Base-by-base conservation (phyloP, 2,888 invertebrate species). In the Leptothorax acervorum region DNA sequence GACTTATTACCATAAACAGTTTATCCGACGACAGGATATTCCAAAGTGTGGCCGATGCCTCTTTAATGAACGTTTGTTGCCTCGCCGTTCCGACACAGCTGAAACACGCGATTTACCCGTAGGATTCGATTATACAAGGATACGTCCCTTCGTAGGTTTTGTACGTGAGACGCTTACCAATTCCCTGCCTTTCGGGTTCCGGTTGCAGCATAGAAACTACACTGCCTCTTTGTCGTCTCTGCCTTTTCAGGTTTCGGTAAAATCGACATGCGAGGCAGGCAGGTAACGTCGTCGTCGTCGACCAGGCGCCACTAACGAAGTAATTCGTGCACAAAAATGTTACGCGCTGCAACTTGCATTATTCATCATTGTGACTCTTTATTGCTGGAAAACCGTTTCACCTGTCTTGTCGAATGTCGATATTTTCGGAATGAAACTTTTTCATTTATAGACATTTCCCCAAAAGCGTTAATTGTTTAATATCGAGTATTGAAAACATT, bases 301-400 rank as follows among this genome's bases (percentile, higher is more conserved):
- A 81, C 79, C 66, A 85, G 87, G 84, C 87, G 84, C 66, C 87
- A 86, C 89, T 93, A 93, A 93, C 92, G 92, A 93, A 93, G 93
- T 93, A 93, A 93, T 93, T 93, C 90, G 92, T 93, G 93, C 91
- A 92, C 93, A 92, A 93, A 93, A 92, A 93, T 92, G 92, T 90
- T 90, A 84, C 91, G 89, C 84, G 83, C 83, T 84, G 85, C 88
- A 88, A 71, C 85, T 89, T 93, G 93, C 92, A 93, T 93, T 90
- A 93, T 93, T 93, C 93, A 93, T 91, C 85, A 83, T 74, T 45
- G 75, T 15, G 15, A 55, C 39, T 39, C 53, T 53, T 39, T 39
- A 39, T 18, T 55, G 15, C n/a, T 6, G 60, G 28, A 86, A 88
- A 91, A 90, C 83, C 84, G 85, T 82, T 81, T 83, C 39, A 63